Evolutionary conservation across 2,888 invertebrate genomes (phyloP).

Genomic region (Dynastes hyllus): DNA sequence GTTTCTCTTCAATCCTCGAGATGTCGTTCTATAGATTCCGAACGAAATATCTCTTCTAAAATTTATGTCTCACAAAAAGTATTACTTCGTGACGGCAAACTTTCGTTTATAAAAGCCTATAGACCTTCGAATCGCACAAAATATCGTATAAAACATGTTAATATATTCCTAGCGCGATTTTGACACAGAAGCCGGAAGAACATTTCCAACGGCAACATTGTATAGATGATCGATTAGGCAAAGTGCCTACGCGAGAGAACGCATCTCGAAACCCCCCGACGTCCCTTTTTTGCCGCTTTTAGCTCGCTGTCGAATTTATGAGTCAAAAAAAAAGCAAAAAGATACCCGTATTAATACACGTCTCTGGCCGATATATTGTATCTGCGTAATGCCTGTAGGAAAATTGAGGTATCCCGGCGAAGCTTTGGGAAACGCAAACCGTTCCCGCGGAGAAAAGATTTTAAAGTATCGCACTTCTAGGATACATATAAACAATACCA

Average conservation of each 20-base stretch:
- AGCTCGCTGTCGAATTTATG: constrained; percentile 33
- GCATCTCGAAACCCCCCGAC: constrained; percentile 20
- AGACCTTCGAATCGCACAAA: constrained; percentile 27
- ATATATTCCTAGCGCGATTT: constrained; percentile 46
- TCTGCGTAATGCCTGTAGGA: background rate
- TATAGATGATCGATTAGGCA: constrained; percentile 46
- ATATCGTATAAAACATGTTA: constrained; percentile 46
- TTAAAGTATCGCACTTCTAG: constrained; percentile 38
- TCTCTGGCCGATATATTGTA: constrained; percentile 13
- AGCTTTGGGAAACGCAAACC: constrained; percentile 6
- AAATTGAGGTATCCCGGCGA: background rate
- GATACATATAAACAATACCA: constrained; percentile 44
- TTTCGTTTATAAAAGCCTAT: constrained; percentile 33
- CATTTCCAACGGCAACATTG: constrained; percentile 44
- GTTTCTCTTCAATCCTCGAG: background rate
- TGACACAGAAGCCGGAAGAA: constrained; percentile 44
- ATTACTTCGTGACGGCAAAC: constrained; percentile 26
- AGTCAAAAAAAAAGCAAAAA: constrained; percentile 36
- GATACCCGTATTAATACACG: constrained; percentile 41
- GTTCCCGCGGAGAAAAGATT: constrained; percentile 29
- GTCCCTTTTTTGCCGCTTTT: constrained; percentile 23
- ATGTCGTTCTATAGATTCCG: constrained; percentile 16
- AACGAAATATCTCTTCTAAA: constrained; percentile 31
- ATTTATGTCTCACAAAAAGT: constrained; percentile 32
- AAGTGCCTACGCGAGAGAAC: constrained; percentile 42